Evolutionary conservation across 2,888 invertebrate species (phyloP).

Genomic region (Adelphocoris suturalis): DNA sequence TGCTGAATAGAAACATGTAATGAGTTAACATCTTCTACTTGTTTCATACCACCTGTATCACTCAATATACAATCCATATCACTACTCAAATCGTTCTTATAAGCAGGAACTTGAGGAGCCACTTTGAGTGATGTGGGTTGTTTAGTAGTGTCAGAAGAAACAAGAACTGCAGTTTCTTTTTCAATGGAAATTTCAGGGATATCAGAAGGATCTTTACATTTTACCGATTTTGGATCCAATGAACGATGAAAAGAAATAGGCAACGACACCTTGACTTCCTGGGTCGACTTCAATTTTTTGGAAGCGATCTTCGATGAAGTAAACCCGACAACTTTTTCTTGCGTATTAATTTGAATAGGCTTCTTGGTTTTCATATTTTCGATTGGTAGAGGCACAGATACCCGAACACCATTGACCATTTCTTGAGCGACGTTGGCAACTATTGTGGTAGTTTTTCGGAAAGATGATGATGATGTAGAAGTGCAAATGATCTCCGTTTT

Average conservation of each 20-base stretch:
- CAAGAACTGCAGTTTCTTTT: too few species aligned
- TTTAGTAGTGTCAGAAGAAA: too few species aligned
- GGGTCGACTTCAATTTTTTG: neutral
- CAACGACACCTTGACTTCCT: neutral
- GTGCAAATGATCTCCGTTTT: neutral
- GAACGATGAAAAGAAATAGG: conserved; percentile 29
- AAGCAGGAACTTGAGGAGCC: too few species aligned
- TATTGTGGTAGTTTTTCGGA: neutral
- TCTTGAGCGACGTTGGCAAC: neutral
- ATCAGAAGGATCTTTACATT: neutral
- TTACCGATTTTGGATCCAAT: neutral
- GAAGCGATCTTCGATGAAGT: neutral
- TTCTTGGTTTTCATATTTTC: neutral
- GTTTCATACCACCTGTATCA: too few species aligned
- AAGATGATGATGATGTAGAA: neutral
- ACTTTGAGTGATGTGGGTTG: too few species aligned
- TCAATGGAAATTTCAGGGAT: too few species aligned
- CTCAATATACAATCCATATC: too few species aligned
- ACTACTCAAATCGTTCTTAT: too few species aligned
- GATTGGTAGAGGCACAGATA: neutral
- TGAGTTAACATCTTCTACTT: too few species aligned
- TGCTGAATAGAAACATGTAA: too few species aligned
- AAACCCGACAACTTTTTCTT: neutral
- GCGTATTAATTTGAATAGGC: neutral
- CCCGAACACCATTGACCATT: neutral